Conservation (phyloP, 2,888 invertebrate species). For the Philereme vetulata region DNA sequence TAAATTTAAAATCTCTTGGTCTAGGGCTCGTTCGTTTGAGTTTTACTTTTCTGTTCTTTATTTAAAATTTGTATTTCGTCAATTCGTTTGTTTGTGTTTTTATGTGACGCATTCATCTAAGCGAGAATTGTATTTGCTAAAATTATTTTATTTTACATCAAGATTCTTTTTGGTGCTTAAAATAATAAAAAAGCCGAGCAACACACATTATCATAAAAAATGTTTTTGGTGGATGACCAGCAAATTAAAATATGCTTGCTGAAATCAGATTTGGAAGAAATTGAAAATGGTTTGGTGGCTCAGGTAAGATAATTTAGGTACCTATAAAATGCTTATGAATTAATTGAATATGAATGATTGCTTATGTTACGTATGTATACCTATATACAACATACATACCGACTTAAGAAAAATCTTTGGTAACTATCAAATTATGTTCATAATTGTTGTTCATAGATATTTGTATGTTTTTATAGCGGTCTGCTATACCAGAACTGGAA, state of each 20-base stretch:
- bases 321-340: background rate
- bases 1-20: too few relatives aligned
- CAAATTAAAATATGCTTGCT: conserved; percentile 70
- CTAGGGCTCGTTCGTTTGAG: too few relatives aligned
- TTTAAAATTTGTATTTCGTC: too few relatives aligned
- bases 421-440: too few relatives aligned
- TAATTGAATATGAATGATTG: background rate
- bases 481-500: conserved; percentile 59
- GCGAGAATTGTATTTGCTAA: conserved; percentile 11
- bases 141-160: background rate
- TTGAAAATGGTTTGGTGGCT: conserved; percentile 59
- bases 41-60: too few relatives aligned
- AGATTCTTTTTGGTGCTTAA: background rate
- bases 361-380: too few relatives aligned
- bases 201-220: conserved; percentile 40
- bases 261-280: conserved; percentile 66
- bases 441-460: too few relatives aligned
- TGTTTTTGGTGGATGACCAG: conserved; percentile 67
- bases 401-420: too few relatives aligned
- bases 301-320: conserved; percentile 52
- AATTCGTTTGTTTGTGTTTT: too few relatives aligned
- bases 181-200: background rate
- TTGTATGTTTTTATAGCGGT: conserved; percentile 44
- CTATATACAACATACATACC: too few relatives aligned
- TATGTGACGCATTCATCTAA: conserved; percentile 10